A percentile compares a stretch with the other conserved stretches of the same genome.
Conservation (phyloP, 2,113 vertebrate genomes). For the Noctilio leporinus region DNA sequence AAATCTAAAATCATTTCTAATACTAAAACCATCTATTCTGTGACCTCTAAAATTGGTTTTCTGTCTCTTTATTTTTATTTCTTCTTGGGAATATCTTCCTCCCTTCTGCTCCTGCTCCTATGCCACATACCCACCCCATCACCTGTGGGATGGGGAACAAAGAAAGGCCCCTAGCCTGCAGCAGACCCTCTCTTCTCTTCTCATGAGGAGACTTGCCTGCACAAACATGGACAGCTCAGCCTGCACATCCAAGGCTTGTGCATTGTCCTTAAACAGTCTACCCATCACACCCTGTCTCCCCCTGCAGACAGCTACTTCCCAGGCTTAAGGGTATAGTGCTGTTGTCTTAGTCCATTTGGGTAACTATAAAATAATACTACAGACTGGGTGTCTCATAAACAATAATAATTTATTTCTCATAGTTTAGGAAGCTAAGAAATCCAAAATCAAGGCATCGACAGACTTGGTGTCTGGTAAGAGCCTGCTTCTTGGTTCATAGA, state of each 20-base stretch:
- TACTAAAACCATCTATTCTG: neutral
- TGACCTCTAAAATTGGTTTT: constrained; percentile 25
- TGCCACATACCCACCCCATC: neutral
- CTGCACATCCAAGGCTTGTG: neutral
- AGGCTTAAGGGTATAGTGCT: neutral
- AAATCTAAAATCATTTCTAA: constrained; percentile 12
- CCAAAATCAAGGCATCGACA: neutral
- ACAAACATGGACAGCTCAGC: neutral
- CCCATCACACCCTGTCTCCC: neutral
- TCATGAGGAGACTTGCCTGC: neutral
- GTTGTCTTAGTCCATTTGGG: neutral
- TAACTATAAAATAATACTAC: neutral
- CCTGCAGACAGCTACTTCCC: neutral
- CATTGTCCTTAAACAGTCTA: too few species aligned
- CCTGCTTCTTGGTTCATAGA: neutral
- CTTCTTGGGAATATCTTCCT: neutral
- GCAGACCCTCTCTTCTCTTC: neutral
- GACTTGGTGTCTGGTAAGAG: neutral
- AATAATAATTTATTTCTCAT: neutral
- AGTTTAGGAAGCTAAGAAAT: neutral
- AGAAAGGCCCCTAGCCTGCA: neutral
- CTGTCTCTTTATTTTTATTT: constrained; percentile 37
- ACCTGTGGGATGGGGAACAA: neutral
- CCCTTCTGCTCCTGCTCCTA: neutral
- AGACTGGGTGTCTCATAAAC: neutral